These are phyloP conservation scores for Agapornis roseicollis DNA, from an alignment of 2,113 vertebrate genomes.

Conservation along the genomic window DNA sequence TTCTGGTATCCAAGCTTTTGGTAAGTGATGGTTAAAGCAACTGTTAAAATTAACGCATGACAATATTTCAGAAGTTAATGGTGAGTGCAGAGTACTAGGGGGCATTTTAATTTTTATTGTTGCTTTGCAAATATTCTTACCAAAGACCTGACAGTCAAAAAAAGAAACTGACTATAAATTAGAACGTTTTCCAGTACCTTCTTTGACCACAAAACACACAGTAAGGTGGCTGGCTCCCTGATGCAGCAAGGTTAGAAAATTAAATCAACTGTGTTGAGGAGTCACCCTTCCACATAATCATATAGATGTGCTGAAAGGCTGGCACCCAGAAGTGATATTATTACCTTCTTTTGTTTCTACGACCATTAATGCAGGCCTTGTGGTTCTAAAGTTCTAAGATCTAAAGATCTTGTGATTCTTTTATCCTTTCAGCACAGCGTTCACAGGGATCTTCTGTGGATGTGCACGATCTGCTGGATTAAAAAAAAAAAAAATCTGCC, in stretches of 20 bases:
- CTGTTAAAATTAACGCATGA: background rate
- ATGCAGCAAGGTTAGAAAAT: background rate
- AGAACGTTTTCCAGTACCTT: background rate
- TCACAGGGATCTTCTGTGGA: background rate
- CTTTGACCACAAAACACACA: background rate
- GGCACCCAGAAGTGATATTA: background rate
- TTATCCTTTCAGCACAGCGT: background rate
- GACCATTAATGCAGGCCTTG: background rate
- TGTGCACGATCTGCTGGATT: background rate
- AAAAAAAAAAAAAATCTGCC: background rate
- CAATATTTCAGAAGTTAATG: slow-evolving; percentile 47
- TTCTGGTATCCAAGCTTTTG: background rate
- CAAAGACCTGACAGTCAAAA: background rate
- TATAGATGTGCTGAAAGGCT: background rate
- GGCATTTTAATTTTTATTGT: background rate
- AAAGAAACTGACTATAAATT: background rate
- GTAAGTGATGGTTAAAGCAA: slow-evolving; percentile 16
- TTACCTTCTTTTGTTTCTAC: background rate
- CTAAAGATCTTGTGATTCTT: background rate
- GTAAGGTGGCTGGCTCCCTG: background rate
- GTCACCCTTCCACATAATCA: background rate
- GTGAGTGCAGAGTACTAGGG: background rate
- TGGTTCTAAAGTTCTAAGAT: background rate
- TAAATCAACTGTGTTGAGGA: background rate
- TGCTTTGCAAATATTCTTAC: slow-evolving; percentile 34